Evolutionary conservation across 2,113 vertebrate genomes (phyloP).

Genomic region (Elachura formosa): DNA sequence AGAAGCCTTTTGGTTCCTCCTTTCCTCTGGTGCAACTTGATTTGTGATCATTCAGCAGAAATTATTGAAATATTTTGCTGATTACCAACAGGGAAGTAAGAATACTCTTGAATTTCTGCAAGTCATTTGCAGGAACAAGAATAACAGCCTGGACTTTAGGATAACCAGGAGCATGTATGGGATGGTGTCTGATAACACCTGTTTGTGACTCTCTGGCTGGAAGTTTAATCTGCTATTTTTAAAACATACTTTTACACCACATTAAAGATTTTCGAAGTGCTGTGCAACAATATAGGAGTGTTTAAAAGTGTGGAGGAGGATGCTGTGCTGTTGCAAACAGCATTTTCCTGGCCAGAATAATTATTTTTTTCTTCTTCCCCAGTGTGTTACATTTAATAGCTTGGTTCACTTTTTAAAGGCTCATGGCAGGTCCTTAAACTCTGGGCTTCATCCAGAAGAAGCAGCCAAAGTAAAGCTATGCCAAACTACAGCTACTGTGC

Average conservation of each 20-base stretch:
- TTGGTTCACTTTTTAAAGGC: background rate
- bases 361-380: background rate
- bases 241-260: background rate
- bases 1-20: background rate
- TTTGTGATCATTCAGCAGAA: background rate
- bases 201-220: background rate
- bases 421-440: background rate
- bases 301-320: background rate
- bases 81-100: background rate
- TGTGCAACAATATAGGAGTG: background rate
- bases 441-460: background rate
- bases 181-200: background rate
- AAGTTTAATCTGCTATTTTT: background rate
- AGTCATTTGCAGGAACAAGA: background rate
- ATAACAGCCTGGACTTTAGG: background rate
- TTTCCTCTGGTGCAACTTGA: background rate
- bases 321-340: background rate
- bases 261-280: background rate
- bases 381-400: background rate
- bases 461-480: background rate
- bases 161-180: accelerated
- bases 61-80: background rate
- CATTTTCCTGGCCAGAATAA: background rate
- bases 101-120: background rate
- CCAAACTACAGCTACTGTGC: constrained; percentile 2